Conservation (phyloP, 2,888 invertebrate genomes). For the Aspidiotus destructor region DNA sequence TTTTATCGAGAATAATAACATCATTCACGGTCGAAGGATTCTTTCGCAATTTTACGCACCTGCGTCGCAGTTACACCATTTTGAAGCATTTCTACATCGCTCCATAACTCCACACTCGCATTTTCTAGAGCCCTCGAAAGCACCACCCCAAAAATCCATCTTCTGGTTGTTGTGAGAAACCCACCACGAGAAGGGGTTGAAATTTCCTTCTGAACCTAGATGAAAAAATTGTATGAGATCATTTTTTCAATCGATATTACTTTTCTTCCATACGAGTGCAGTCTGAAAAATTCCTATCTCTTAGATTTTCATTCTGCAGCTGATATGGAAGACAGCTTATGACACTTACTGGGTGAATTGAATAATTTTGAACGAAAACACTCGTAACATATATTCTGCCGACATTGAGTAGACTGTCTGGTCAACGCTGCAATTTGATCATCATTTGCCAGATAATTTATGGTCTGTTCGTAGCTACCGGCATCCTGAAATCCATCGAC, state of each 20-base stretch:
- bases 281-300: neutral
- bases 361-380: conserved; percentile 76
- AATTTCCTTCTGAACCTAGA: conserved; percentile 43
- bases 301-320: conserved; percentile 9
- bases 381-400: conserved; percentile 74
- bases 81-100: conserved; percentile 67
- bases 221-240: neutral
- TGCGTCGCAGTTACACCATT: conserved; percentile 94
- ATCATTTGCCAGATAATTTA: conserved; percentile 74
- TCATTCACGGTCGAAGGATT: no score
- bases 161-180: conserved; percentile 83
- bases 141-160: conserved; percentile 96
- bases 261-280: no score
- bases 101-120: conserved; percentile 85
- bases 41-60: conserved; percentile 42
- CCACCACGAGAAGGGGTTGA: conserved; percentile 91
- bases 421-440: conserved; percentile 79
- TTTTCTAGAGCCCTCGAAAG: conserved; percentile 69
- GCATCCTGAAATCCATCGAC: conserved; percentile 90
- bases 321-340: no score
- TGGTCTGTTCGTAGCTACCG: conserved; percentile 78
- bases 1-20: no score
- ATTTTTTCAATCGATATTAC: neutral
- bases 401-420: conserved; percentile 70
- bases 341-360: conserved; percentile 63